Conservation (phyloP, 2,113 vertebrate genomes). For the Atrichornis clamosus region DNA sequence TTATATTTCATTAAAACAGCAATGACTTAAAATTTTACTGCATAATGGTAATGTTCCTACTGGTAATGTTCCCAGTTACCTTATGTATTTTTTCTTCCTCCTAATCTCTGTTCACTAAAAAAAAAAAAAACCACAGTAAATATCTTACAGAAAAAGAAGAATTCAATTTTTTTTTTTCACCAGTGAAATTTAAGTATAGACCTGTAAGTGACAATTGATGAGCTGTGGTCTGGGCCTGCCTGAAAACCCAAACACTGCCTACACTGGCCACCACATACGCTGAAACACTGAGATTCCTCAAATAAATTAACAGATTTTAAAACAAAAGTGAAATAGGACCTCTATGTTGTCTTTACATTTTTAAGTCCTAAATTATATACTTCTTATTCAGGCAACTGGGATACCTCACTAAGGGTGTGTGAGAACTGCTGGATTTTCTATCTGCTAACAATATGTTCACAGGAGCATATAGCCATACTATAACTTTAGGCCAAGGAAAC, state of each 20-base stretch:
- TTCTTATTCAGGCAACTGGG: not conserved
- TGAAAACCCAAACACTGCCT: not conserved
- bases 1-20: not conserved
- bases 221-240: not conserved
- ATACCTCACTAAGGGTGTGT: not conserved
- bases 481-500: slow-evolving; percentile 4
- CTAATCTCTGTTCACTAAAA: not conserved
- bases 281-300: not conserved
- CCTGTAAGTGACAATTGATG: not conserved
- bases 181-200: not conserved
- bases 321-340: not conserved
- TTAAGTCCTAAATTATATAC: not conserved
- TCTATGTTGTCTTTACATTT: not conserved
- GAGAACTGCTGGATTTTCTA: not conserved
- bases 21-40: not conserved
- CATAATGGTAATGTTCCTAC: not conserved
- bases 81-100: not conserved
- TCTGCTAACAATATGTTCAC: not conserved
- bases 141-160: not conserved
- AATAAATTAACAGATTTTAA: not conserved
- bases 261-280: not conserved
- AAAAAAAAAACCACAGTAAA: not conserved
- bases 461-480: not conserved
- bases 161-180: not conserved
- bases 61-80: not conserved